Base-by-base conservation (phyloP, 2,797 vertebrate species). In the Capromys pilorides region DNA sequence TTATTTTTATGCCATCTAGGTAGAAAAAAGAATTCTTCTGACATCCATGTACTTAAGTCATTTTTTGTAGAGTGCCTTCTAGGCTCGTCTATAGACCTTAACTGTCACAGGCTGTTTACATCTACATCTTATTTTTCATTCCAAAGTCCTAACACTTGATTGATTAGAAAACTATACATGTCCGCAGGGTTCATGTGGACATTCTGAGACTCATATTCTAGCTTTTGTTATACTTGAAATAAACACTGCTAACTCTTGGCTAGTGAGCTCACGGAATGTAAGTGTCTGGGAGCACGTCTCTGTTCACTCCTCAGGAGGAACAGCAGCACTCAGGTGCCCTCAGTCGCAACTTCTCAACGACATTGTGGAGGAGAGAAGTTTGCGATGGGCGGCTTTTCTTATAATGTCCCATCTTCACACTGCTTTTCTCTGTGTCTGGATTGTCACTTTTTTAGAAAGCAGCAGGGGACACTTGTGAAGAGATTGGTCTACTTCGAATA, bases 51-150 rank as follows among this genome's bases (percentile, higher is more conserved):
- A 85, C 45, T 69, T 12, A 69, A 18, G 2, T 66, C 26, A 71
- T 84, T 88, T 12, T 33, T 84, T 6, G 41, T 14, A 83, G 94
- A 80, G 18, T 45, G 11, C 77, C 14, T 22, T 88, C 14, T 77
- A 77, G 26, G 2, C 64, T 24, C 2, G 5, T 41, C 2, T 61
- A 6, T 49, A 67, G 85, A 88, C 90, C 4, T 73, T 71, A 88
- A 33, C 5, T 67, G 1, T 18, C 67, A 62, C n/a, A 14, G 64
- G 12, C 22, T 92, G 6, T 94, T 82, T 62, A 89, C 33, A 66
- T 86, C 54, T 9, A 7, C 93, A 59, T 67, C 64, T 79, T 87
- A 14, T 31, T 83, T 83, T 95, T 59, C 24, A 93, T 87, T 90
- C 69, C 41, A 90, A n/a, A 95, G 26, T 78, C n/a, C 9, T 87